Base-by-base conservation (phyloP, 2,888 invertebrate species). In the Lathronympha strigana region DNA sequence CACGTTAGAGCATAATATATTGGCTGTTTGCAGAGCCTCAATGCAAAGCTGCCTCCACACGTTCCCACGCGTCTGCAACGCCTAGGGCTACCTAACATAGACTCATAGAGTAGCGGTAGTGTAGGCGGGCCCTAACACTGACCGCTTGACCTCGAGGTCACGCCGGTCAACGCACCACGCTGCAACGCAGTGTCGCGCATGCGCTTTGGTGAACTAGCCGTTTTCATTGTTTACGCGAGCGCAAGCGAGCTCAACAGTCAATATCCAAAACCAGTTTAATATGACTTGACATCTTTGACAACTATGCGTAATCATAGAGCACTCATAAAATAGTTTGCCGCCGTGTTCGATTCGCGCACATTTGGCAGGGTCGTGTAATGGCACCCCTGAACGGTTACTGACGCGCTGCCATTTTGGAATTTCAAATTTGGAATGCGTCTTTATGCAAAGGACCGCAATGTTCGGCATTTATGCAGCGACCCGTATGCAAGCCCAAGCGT, bases 141-240 rank as follows among this genome's bases (percentile, higher is more conserved):
- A 87, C 89, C 90, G 88, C 84, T 77, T 90, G 90, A 87, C 89
- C 89, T 84, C 87, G 82, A 81, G 86, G 84, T 82, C 82, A 78
- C 70, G 72, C 78, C 80, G 88, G 89, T 89, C 88, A 89, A 87
- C 84, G 89, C 87, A 86, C 89, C 70, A 72, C 67, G 45, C 63
- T 63, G 68, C 68, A 69, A 64, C 66, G 66, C 66, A 61, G 62
- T 55, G 64, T 64, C 61, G 61, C 66, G 58, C 66, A 36, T 60
- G 58, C 70, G 60, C 61, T 64, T 68, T 67, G 54, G 67, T 67
- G 67, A 69, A 63, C 61, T 47, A 23, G 47, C n/a, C 13, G 47
- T 21, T 47, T 47, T 47, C 47, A 47, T 47, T 47, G 23, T 47
- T 47, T 23, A 2, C 47, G n/a, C 6, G n/a, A 47, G 47, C 13